Conservation (phyloP, 2,113 vertebrate genomes). For the Thalassarche chlororhynchos region DNA sequence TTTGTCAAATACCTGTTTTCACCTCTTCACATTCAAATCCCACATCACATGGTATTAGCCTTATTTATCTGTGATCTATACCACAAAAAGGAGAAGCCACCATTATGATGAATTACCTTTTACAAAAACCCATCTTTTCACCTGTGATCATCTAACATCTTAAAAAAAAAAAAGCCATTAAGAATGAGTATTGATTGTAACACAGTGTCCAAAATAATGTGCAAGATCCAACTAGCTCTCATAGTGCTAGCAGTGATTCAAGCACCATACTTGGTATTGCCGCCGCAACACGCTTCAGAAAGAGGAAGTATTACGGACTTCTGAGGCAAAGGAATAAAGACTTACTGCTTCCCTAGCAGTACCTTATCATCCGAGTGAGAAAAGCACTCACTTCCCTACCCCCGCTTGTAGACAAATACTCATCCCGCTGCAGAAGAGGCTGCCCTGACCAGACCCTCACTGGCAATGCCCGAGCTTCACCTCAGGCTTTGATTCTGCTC, state of each 20-base stretch:
- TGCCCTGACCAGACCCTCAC: not conserved
- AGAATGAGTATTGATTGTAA: not conserved
- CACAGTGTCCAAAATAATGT: fast-evolving
- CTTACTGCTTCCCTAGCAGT: not conserved
- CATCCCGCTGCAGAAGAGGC: too few species aligned
- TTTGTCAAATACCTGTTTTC: not conserved
- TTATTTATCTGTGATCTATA: not conserved
- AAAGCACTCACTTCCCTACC: not conserved
- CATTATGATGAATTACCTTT: not conserved
- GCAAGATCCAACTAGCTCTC: not conserved
- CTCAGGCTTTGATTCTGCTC: not conserved
- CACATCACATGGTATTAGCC: not conserved
- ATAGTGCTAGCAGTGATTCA: not conserved
- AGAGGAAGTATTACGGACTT: not conserved
- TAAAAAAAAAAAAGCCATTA: not conserved
- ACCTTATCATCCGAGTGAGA: too few species aligned
- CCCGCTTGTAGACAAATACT: fast-evolving
- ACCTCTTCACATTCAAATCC: not conserved
- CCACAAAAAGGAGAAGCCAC: not conserved
- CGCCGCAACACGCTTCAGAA: not conserved
- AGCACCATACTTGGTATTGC: not conserved
- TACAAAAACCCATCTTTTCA: not conserved
- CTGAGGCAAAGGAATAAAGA: not conserved
- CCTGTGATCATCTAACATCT: not conserved
- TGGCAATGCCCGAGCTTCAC: not conserved